Evolutionary conservation across 2,888 invertebrate genomes (phyloP), one percentile per base, ranked within the genome.

Genomic region (Neoitamus cyanurus): DNA sequence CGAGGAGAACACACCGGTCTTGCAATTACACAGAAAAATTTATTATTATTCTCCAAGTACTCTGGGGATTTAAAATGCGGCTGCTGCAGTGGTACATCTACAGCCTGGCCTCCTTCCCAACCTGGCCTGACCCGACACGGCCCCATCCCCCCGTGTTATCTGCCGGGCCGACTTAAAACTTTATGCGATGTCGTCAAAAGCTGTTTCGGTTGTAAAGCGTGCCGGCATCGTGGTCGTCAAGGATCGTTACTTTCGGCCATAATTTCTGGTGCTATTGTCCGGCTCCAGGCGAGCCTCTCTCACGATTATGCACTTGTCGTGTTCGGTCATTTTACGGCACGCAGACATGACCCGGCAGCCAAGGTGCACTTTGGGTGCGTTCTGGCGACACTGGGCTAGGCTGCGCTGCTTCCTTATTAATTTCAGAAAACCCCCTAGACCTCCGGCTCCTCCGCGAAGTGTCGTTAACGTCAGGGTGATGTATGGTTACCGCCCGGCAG

Each of bases 201-300:
- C 82, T 69, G 82, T 68, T 82, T 82, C 37, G 69, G 69, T 82
- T 82, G 25, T 68, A 69, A 82, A 69, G 69, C 69, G 82, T 48
- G 69, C 82, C 46, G 82, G 82, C 82, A 69, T 69, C 82, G 69
- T 82, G 82, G 82, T 82, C 69, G 82, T 82, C 82, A 82, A 69
- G 82, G 69, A 36, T 82, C 69, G 82, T 82, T 82, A 82, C 82
- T 82, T 82, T 69, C 36, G 36, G 37, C 82, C 37, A 82, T 82
- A 82, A 82, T 69, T 82, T 36, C 31, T 68, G 82, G 25, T 69
- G 37, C 20, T 82, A 36, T 36, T 82, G 82, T 82, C 69, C 82
- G 68, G 69, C n/a, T 30, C 69, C 68, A 36, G 30, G 34, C 34
- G 13, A 36, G 82, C 69, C 82, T 80, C 69, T 36, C 68, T 69